Base-by-base conservation (phyloP, 92 coral and sea anemone species). In the Paragorgia papillata region DNA sequence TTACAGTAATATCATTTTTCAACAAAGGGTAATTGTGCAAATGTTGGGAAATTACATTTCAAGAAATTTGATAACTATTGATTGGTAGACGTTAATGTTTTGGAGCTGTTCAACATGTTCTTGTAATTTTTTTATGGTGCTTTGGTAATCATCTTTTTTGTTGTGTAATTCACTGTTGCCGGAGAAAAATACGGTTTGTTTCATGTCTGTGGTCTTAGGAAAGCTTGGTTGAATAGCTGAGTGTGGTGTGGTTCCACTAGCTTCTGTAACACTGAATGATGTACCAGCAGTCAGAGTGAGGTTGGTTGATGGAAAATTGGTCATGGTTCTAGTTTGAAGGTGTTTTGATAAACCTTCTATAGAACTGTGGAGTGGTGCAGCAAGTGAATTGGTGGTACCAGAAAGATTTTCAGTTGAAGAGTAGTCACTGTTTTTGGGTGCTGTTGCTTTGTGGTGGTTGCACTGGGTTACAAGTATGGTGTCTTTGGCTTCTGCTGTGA, bases 11-110 rank as follows among this genome's bases (percentile, higher is more conserved):
- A n/a, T n/a, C n/a, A n/a, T n/a, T n/a, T n/a, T n/a, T n/a, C n/a
- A n/a, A n/a, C n/a, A n/a, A n/a, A n/a, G n/a, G n/a, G n/a, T n/a
- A n/a, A n/a, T n/a, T n/a, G n/a, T n/a, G n/a, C n/a, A 37, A 37
- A 37, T 37, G 5, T 37, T 5, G 43, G 12, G 53, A 46, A 46
- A 46, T 46, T n/a, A 46, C 53, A 46, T 67, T 27, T 67, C 19
- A 67, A 67, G 30, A 43, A 31, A 67, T 44, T 67, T 43, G 33
- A 67, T 67, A 22, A 63, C 27, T 18, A 63, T 31, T n/a, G 69
- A 29, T 63, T 63, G 69, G 33, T 63, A 63, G 12, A 67, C 30
- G 51, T 67, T 43, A 24, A 26, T 49, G 25, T 24, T 41, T 44
- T 44, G 74, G 25, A 67, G 27, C 51, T 29, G 26, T 24, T 67